These are phyloP conservation scores for Drosophila vallismaia DNA, from an alignment of 2,888 invertebrate genomes.

Conservation along the genomic window DNA sequence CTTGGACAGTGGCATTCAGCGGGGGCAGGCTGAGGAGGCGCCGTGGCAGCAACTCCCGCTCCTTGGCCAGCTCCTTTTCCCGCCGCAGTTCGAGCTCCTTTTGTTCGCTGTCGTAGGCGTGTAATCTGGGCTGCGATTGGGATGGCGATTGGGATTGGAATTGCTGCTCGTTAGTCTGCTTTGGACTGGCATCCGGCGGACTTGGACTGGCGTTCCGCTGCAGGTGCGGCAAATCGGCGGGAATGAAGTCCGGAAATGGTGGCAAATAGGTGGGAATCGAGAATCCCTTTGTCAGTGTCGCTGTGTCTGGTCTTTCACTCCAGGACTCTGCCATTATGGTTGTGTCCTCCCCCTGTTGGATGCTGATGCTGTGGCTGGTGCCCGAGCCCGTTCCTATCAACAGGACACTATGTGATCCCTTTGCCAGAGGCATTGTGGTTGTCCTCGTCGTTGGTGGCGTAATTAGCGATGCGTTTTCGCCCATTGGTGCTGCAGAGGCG, in stretches of 20 bases:
- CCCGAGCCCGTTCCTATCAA: conserved; percentile 3
- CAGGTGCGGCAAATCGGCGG: conserved; percentile 73
- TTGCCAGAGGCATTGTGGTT: conserved; percentile 33
- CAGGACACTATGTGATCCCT: conserved; percentile 35
- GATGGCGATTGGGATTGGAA: conserved; percentile 38
- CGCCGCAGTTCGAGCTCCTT: conserved; percentile 63
- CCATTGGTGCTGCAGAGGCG: conserved; percentile 55
- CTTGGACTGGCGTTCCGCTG: conserved; percentile 22
- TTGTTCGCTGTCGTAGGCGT: conserved; percentile 72
- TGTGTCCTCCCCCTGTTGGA: conserved; percentile 25
- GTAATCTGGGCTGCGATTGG: conserved; percentile 69
- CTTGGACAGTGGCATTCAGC: conserved; percentile 94
- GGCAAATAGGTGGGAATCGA: conserved; percentile 82
- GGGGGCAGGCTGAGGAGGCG: conserved; percentile 71
- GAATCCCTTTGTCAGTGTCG: conserved; percentile 79
- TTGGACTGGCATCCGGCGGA: conserved; percentile 9
- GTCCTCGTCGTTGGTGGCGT: conserved; percentile 34
- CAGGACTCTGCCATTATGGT: conserved; percentile 48
- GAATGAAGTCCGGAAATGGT: conserved; percentile 77
- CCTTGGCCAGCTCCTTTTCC: conserved; percentile 70
- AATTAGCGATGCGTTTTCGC: conserved; percentile 63
- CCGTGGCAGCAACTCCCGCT: conserved; percentile 59
- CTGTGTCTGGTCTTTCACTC: conserved; percentile 72
- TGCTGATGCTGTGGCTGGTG: neutral
- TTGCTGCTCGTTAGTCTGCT: conserved; percentile 46